Percentiles rank a stretch among this genome's conserved stretches.
Evolutionary conservation across 1,140 invertebrate genomes (phyloP).

Genomic region (Saccostrea cuccullata): DNA sequence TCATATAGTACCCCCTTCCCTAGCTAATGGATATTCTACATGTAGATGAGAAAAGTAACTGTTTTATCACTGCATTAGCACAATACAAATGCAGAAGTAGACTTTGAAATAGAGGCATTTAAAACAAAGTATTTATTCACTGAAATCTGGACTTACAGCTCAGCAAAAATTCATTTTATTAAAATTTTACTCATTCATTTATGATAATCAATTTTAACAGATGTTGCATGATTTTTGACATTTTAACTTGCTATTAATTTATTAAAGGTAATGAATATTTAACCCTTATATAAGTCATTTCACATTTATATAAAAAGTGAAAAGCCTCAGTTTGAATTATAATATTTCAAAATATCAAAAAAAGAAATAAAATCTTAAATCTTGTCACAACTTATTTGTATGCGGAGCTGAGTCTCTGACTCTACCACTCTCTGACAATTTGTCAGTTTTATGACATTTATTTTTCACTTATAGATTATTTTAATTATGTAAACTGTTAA

Average conservation of each 20-base stretch:
- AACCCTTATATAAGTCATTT: conserved; percentile 5
- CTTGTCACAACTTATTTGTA: conserved; percentile 9
- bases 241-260: neutral
- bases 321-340: neutral
- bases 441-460: neutral
- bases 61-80: too few relatives aligned
- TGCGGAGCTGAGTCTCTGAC: neutral
- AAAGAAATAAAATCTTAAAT: neutral
- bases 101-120: too few relatives aligned
- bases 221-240: neutral
- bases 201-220: too few relatives aligned
- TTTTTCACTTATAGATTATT: neutral
- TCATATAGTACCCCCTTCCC: too few relatives aligned
- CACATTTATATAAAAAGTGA: neutral
- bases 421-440: neutral
- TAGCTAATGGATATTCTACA: too few relatives aligned
- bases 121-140: too few relatives aligned
- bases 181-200: too few relatives aligned
- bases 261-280: neutral
- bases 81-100: too few relatives aligned
- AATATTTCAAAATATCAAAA: conserved; percentile 6
- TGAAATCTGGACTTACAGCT: too few relatives aligned
- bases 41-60: too few relatives aligned
- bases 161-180: too few relatives aligned
- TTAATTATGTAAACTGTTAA: too few relatives aligned